Base-by-base conservation (phyloP, 1,140 invertebrate genomes). In the Microplitis mediator region DNA sequence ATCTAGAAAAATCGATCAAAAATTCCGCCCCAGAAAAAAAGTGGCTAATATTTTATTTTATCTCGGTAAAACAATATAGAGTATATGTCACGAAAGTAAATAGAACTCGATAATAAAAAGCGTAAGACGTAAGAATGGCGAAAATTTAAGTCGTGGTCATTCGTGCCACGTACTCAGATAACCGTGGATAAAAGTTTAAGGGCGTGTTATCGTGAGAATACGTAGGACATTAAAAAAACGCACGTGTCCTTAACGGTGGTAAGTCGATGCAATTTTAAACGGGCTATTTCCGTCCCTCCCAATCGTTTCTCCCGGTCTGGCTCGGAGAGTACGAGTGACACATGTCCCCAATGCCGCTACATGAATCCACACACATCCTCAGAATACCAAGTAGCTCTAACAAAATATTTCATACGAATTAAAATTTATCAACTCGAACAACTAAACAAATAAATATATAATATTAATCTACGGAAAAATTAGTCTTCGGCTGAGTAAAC, bases 141-240 rank as follows among this genome's bases (percentile, higher is more conserved):
- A 73, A 72, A 75, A 73, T 69, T 45, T 11, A 45, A 54, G 72
- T 78, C 73, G 72, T 82, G 79, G 73, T 81, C 70, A 86, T 87
- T 85, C 85, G 77, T 74, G 3, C 80, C 85, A 87, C 86, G 85
- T 87, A 80, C 72, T 5, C 71, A 78, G 81, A 81, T 85, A 85
- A 83, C 79, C 84, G 79, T 84, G 82, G 64, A 87, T 87, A 85
- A 87, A 87, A 86, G 79, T 85, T 87, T 87, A 81, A 87, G 82
- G 81, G 77, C 39, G 80, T 82, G 85, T 87, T 87, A 86, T 86
- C 85, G 84, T 80, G 69, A 84, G 79, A 76, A 84, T 86, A 81
- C 80, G 79, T 73, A 79, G 74, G 75, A 87, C 85, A 85, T 87
- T 87, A 86, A 86, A 86, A 82, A 83, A 85, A 80, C 85, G 73